Evolutionary conservation across 2,113 vertebrate species (phyloP), one percentile per base, ranked within the genome.

Genomic region (Gyps fulvus): DNA sequence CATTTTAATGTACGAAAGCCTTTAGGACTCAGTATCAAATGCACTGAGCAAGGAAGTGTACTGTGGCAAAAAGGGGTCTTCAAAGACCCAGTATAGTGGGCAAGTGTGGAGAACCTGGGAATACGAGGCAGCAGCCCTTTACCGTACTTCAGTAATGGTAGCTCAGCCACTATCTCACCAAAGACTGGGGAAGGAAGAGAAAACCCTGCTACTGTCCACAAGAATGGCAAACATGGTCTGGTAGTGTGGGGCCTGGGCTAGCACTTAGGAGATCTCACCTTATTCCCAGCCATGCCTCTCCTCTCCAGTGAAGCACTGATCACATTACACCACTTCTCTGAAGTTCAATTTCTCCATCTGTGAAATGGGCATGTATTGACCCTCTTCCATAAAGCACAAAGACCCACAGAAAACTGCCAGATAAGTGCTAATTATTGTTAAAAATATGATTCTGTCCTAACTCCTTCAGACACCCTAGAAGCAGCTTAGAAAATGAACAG

Each of bases 371-470:
- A 34, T 31, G 29, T 32, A 66, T 5, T 83, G 54, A 61, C 49
- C 80, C 18, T 81, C 45, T 65, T 93, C 89, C 95, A 63, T 55
- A 71, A 89, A 93, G 79, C 38, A 73, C 49, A 73, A 83, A 84
- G 80, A 94, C 52, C n/a, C 47, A 77, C 50, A 92, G 79, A 95
- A 94, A 90, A 90, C n/a, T 90, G 49, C 43, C 50, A 91, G 40
- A n/a, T 49, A 91, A 91, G 42, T 62, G 70, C 66, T 97, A 96
- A 94, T 95, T 95, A 85, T 55, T 89, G 58, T 89, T 89, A 93
- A 95, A 95, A 96, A 96, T 78, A 93, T 36, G 38, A 85, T 79
- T 73, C 54, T 74, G 27, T 66, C 72, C 59, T 66, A 85, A 71
- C 42, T 90, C 80, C 65, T 92, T 92, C 81, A 77, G 71, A 92